These are phyloP conservation scores for Perccottus glenii DNA, from an alignment of 2,113 vertebrate species.

Conservation along the genomic window DNA sequence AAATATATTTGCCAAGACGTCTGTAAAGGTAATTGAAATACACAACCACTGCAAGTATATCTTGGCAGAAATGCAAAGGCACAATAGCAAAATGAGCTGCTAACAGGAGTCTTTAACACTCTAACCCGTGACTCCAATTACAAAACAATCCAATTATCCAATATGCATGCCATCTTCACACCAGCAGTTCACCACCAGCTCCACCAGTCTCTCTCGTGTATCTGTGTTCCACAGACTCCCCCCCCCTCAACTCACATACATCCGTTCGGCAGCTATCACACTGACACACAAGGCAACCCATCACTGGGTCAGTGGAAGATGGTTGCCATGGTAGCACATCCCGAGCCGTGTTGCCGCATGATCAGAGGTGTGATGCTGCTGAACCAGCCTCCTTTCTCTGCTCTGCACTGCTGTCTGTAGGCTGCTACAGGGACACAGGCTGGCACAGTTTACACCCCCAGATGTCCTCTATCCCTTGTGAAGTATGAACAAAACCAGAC, in stretches of 20 bases:
- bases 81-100: slow-evolving; percentile 4
- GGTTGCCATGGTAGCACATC: slow-evolving; percentile 82
- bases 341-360: slow-evolving; percentile 75
- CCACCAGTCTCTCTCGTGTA: background rate
- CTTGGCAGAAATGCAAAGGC: too few relatives aligned
- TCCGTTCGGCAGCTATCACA: slow-evolving; percentile 52
- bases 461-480: background rate
- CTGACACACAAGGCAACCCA: slow-evolving; percentile 68
- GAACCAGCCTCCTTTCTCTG: slow-evolving; percentile 58
- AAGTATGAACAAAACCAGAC: background rate
- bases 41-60: background rate
- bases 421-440: slow-evolving; percentile 19
- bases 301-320: slow-evolving; percentile 77
- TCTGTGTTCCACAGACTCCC: slow-evolving; percentile 7
- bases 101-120: slow-evolving; percentile 19
- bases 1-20: background rate
- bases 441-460: background rate
- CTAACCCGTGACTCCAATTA: slow-evolving; percentile 26
- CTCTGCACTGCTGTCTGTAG: slow-evolving; percentile 37
- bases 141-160: slow-evolving; percentile 24
- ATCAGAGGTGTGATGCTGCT: slow-evolving; percentile 69
- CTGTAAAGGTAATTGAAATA: background rate
- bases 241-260: slow-evolving; percentile 35
- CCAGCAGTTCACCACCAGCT: slow-evolving; percentile 1
- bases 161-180: slow-evolving; percentile 18